A percentile compares a stretch with the other conserved stretches of the same genome.
Conservation (phyloP, 2,797 vertebrate species). For the Bradypus variegatus region DNA sequence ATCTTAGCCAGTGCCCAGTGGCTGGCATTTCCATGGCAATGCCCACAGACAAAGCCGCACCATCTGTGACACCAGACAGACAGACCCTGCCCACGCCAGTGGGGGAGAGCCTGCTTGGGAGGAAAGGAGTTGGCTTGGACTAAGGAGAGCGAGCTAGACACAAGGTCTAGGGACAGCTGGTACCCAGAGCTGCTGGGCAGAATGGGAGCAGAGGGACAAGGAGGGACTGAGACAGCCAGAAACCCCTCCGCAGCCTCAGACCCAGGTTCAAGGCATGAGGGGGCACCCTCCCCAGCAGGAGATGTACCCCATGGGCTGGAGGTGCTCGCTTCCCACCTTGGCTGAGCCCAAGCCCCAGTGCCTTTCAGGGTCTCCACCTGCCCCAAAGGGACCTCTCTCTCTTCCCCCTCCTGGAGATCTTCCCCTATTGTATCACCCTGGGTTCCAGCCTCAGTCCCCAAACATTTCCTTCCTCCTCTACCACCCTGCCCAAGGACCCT, state of each 20-base stretch:
- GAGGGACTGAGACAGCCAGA: neutral
- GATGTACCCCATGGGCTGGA: neutral
- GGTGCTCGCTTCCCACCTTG: neutral
- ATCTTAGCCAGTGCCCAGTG: slow-evolving; percentile 50
- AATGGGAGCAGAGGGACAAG: neutral
- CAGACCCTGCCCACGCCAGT: slow-evolving; percentile 30
- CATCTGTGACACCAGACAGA: slow-evolving; percentile 73
- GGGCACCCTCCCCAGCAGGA: neutral
- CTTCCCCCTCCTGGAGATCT: neutral
- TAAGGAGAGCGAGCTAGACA: neutral
- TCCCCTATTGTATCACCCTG: too few species aligned
- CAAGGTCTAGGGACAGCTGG: slow-evolving; percentile 53
- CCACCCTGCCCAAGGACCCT: neutral
- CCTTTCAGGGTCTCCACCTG: neutral
- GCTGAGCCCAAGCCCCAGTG: too few species aligned
- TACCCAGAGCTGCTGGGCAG: slow-evolving; percentile 42
- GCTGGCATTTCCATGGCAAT: slow-evolving; percentile 73
- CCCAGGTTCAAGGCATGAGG: neutral
- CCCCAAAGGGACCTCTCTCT: neutral
- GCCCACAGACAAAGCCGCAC: slow-evolving; percentile 68
- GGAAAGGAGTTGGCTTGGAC: slow-evolving; percentile 58
- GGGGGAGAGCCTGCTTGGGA: slow-evolving; percentile 61
- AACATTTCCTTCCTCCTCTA: neutral
- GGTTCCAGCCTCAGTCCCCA: neutral
- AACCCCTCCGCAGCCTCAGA: neutral